These are phyloP conservation scores for Lasioglossum vierecki DNA, from an alignment of 2,888 invertebrate species.

Conservation along the genomic window DNA sequence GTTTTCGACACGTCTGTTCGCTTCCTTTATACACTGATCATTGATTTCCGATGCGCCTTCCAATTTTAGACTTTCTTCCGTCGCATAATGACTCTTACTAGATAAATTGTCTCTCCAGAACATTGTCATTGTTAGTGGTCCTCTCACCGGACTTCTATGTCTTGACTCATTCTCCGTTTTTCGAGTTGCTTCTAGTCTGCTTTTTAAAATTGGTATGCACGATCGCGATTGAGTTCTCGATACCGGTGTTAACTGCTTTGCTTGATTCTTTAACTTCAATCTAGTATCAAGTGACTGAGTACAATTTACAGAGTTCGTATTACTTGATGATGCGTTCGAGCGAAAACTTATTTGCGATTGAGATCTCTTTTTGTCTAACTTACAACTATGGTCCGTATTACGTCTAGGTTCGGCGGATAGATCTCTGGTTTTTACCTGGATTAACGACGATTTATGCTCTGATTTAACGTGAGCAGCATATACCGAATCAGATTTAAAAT, in stretches of 20 bases:
- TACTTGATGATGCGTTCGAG: conserved; percentile 43
- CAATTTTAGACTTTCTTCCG: conserved; percentile 34
- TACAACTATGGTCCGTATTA: neutral
- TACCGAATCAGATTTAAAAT: conserved; percentile 14
- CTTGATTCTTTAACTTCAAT: conserved; percentile 3
- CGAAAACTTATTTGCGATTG: conserved; percentile 66
- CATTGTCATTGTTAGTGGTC: conserved; percentile 70
- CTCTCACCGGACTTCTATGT: conserved; percentile 67
- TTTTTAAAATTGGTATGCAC: conserved; percentile 76
- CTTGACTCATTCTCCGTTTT: conserved; percentile 54
- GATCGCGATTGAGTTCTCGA: conserved; percentile 69
- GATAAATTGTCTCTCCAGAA: conserved; percentile 34
- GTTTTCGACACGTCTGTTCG: neutral
- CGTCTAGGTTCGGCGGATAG: conserved; percentile 23
- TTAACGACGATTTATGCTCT: conserved; percentile 38
- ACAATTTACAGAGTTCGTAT: neutral
- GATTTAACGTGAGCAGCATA: conserved; percentile 11
- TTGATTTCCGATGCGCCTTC: conserved; percentile 42
- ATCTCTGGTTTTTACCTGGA: conserved; percentile 16
- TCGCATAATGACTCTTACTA: neutral
- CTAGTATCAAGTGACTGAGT: conserved; percentile 15
- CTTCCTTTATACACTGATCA: neutral
- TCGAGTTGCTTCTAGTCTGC: conserved; percentile 63
- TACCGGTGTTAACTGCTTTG: conserved; percentile 19
- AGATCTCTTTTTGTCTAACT: conserved; percentile 64